phyloP scores from a whole-genome alignment of 2,113 vertebrate species.

The Alouatta palliata region DNA sequence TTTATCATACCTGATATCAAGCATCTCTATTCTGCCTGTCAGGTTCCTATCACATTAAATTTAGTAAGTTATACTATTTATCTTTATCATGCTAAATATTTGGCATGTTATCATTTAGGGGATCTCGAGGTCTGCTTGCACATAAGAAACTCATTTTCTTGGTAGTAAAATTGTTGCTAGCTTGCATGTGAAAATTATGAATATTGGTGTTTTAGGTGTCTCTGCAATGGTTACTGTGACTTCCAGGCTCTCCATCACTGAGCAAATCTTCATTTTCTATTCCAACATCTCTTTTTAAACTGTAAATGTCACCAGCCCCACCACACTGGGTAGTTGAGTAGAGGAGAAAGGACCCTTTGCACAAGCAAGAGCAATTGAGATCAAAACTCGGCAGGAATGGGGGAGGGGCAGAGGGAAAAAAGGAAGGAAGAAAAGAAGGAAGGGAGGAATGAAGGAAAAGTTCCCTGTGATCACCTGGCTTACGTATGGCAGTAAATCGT shows the following conservation, averaged over 20 bases:
- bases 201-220: background rate
- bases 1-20: background rate
- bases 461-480: background rate
- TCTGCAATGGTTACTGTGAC: background rate
- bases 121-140: background rate
- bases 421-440: background rate
- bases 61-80: background rate
- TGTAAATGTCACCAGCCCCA: background rate
- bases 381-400: background rate
- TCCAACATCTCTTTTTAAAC: background rate
- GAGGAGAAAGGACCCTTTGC: background rate
- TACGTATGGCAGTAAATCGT: background rate
- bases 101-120: conserved; percentile 1
- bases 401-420: rapidly evolving
- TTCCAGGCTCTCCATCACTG: background rate
- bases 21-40: background rate
- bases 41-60: background rate
- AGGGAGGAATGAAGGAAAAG: background rate
- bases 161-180: background rate
- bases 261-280: background rate
- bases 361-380: background rate
- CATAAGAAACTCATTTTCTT: background rate
- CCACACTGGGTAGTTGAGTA: background rate
- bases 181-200: background rate
- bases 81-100: background rate